Evolutionary conservation across 2,113 vertebrate species (phyloP).

Genomic region (Abramis brama): DNA sequence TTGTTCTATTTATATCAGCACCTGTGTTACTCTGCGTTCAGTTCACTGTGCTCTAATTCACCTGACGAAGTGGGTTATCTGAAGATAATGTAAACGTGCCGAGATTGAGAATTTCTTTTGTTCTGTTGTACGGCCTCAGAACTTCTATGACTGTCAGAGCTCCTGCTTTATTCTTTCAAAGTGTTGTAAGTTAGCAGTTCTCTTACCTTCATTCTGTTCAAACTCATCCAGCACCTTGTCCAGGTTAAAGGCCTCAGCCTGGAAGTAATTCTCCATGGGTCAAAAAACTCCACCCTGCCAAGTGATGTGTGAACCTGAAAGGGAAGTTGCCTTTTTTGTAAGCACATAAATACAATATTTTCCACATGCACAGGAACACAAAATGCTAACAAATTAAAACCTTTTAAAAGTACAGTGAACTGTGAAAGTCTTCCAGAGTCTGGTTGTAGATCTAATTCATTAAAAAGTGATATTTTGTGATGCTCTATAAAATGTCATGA

Average conservation of each 20-base stretch:
- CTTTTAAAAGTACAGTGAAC: neutral
- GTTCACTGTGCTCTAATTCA: conserved; percentile 16
- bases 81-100: conserved; percentile 16
- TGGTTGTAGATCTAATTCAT: neutral
- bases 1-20: conserved; percentile 9
- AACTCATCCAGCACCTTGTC: conserved; percentile 99
- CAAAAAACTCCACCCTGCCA: conserved; percentile 84
- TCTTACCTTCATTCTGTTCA: conserved; percentile 97
- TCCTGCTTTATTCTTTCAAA: neutral
- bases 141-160: neutral
- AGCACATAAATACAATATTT: neutral
- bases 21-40: conserved; percentile 4
- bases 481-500: neutral
- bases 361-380: neutral
- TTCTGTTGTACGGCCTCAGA: neutral
- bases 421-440: neutral
- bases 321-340: neutral
- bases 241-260: conserved; percentile 98
- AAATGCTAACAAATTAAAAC: neutral
- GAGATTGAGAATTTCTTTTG: neutral
- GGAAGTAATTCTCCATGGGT: conserved; percentile 99
- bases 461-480: neutral
- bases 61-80: neutral
- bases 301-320: conserved; percentile 80
- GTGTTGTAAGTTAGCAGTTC: neutral